These are phyloP conservation scores for Charina bottae DNA, from an alignment of 2,113 vertebrate species.

Conservation along the genomic window DNA sequence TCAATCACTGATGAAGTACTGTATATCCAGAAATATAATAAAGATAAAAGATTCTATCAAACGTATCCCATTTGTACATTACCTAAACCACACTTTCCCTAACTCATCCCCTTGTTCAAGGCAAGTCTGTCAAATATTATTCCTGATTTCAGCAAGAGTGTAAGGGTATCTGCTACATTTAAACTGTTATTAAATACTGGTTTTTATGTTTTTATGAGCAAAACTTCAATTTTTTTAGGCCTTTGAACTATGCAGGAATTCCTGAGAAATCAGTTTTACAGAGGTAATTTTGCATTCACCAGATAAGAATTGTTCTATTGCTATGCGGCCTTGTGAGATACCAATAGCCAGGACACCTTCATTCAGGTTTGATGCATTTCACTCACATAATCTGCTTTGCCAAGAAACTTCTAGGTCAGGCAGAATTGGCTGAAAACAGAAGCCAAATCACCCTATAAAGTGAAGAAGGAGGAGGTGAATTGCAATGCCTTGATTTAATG, in stretches of 20 bases:
- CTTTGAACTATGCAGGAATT: neutral
- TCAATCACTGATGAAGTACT: conserved; percentile 26
- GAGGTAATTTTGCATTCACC: neutral
- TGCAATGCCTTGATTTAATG: neutral
- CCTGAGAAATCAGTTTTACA: neutral
- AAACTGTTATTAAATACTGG: neutral
- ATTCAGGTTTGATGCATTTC: neutral
- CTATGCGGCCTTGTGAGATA: neutral
- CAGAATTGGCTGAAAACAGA: neutral
- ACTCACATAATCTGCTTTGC: neutral
- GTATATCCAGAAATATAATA: conserved; percentile 20
- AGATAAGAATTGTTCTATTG: neutral
- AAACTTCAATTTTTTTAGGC: neutral
- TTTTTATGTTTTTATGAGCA: neutral
- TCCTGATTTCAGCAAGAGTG: conserved; percentile 38
- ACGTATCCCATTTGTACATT: conserved; percentile 3
- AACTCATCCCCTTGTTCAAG: conserved; percentile 8
- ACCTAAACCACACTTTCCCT: neutral
- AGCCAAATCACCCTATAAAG: neutral
- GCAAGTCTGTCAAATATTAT: neutral
- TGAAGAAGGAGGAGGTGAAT: neutral
- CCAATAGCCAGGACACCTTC: neutral
- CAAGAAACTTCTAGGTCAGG: neutral
- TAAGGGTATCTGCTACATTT: neutral
- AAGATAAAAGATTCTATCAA: conserved; percentile 29